Evolutionary conservation across 2,888 invertebrate species (phyloP).

Genomic region (Caenorhabditis wallacei): DNA sequence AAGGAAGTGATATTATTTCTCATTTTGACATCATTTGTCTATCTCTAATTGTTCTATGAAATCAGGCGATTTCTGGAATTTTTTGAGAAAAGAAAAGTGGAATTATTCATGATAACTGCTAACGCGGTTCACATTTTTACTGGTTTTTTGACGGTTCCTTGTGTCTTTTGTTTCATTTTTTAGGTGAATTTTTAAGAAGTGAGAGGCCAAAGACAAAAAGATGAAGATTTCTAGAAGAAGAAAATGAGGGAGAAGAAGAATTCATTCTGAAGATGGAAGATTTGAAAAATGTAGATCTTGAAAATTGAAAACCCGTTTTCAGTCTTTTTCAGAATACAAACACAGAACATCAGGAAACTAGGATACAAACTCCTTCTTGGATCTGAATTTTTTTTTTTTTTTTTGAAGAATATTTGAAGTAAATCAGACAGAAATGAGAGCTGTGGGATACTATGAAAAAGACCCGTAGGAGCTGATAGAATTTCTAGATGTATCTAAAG

Average conservation of each 20-base stretch:
- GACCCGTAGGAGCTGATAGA: too few species aligned
- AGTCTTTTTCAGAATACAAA: too few species aligned
- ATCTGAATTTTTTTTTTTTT: too few species aligned
- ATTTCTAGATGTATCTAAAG: too few species aligned
- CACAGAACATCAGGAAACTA: too few species aligned
- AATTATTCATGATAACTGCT: conserved; percentile 26
- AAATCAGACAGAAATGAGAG: too few species aligned
- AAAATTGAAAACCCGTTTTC: too few species aligned
- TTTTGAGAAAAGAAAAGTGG: conserved; percentile 3
- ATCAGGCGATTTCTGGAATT: neutral
- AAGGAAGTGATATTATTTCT: conserved; percentile 8
- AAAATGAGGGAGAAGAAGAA: neutral
- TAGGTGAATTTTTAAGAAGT: conserved; percentile 15
- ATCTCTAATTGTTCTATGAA: conserved; percentile 12
- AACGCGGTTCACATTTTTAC: conserved; percentile 7
- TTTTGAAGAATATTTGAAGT: too few species aligned
- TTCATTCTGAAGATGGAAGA: too few species aligned
- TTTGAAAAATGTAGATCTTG: too few species aligned
- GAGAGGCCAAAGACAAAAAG: conserved; percentile 16
- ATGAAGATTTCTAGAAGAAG: neutral
- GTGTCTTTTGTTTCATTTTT: conserved; percentile 27
- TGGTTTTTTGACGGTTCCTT: conserved; percentile 21
- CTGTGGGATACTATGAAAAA: too few species aligned
- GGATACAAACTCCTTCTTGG: too few species aligned
- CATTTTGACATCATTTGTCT: conserved; percentile 24